Percentiles rank a stretch among this genome's conserved stretches.
Evolutionary conservation across 2,113 vertebrate genomes (phyloP).

Genomic region (Brevimyrus niger): DNA sequence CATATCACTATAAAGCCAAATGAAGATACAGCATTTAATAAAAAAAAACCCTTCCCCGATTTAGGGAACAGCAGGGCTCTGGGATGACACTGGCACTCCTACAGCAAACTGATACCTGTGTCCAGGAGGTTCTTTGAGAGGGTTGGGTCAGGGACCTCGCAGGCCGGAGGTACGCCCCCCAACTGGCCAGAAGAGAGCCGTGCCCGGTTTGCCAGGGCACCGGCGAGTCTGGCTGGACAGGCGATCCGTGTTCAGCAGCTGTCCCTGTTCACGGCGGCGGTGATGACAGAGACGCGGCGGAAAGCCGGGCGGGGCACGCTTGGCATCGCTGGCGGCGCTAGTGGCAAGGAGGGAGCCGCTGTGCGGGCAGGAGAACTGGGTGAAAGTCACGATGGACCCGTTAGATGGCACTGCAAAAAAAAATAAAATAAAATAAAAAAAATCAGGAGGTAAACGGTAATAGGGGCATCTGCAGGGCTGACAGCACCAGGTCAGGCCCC

Average conservation of each 20-base stretch:
- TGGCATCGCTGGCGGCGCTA: constrained; percentile 89
- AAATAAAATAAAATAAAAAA: background rate
- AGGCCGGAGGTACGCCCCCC: constrained; percentile 65
- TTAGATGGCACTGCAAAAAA: constrained; percentile 71
- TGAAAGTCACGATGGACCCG: constrained; percentile 76
- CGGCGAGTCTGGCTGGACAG: constrained; percentile 63
- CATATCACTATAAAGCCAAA: background rate
- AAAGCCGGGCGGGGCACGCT: constrained; percentile 76
- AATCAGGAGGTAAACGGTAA: background rate
- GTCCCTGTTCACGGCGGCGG: constrained; percentile 75
- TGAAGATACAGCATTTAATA: background rate
- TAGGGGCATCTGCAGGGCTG: background rate
- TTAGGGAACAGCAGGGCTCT: background rate
- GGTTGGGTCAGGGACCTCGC: constrained; percentile 66
- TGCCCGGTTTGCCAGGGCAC: constrained; percentile 76
- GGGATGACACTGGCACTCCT: background rate
- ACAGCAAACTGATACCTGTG: constrained; percentile 53
- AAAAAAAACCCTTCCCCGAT: background rate
- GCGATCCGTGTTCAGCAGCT: constrained; percentile 76
- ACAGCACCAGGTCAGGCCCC: background rate
- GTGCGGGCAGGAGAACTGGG: constrained; percentile 66
- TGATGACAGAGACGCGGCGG: constrained; percentile 61
- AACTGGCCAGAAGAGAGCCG: constrained; percentile 61
- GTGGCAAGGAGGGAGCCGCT: constrained; percentile 66
- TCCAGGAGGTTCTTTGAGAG: constrained; percentile 63